Evolutionary conservation across 2,113 vertebrate species (phyloP).

Genomic region (Dinomys branickii): DNA sequence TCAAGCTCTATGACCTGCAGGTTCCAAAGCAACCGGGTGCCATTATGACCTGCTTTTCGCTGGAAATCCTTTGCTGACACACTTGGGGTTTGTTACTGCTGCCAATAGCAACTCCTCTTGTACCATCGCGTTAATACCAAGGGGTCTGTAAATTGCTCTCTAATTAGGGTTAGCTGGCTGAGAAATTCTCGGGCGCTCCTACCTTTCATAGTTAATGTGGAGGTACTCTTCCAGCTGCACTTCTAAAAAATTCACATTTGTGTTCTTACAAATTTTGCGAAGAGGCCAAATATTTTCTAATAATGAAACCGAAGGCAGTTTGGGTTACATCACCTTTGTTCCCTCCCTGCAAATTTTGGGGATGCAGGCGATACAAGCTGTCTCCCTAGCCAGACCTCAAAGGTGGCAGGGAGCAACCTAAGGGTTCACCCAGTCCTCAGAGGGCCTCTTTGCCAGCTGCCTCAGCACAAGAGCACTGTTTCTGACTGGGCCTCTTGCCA

Average conservation of each 20-base stretch:
- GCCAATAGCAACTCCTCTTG: neutral
- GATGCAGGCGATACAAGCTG: neutral
- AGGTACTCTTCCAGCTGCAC: neutral
- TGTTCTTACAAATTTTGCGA: neutral
- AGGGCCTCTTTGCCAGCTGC: neutral
- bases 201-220: neutral
- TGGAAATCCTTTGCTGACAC: neutral
- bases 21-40: neutral
- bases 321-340: neutral
- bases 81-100: neutral
- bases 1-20: neutral
- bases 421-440: neutral
- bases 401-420: neutral
- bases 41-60: neutral
- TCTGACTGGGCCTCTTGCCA: neutral
- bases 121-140: neutral
- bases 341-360: neutral
- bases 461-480: rapidly evolving
- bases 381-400: neutral
- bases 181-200: neutral
- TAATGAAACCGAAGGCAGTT: neutral
- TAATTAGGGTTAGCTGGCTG: neutral
- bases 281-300: neutral
- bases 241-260: neutral
- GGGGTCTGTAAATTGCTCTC: neutral